A percentile compares a stretch with the other conserved stretches of the same genome.
These are phyloP conservation scores for Eurytoma adleriae DNA, from an alignment of 2,888 invertebrate genomes.

Conservation along the genomic window DNA sequence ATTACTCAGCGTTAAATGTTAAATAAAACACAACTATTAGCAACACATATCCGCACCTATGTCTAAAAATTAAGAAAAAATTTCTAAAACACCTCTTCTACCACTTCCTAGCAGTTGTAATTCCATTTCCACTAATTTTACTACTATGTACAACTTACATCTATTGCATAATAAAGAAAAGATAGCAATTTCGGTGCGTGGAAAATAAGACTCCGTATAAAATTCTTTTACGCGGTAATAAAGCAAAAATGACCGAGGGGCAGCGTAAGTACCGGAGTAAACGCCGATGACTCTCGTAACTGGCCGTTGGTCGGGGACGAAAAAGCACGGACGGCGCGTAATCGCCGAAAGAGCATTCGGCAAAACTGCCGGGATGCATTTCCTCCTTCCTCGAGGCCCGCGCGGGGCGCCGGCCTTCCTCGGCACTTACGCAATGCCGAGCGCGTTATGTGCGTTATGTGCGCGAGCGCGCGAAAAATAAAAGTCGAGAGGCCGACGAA, in stretches of 20 bases:
- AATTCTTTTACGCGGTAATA: not conserved
- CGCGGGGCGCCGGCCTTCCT: slow-evolving; percentile 37
- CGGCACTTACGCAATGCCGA: slow-evolving; percentile 28
- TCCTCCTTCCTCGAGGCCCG: slow-evolving; percentile 17
- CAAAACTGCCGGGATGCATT: not conserved
- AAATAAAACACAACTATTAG: no score
- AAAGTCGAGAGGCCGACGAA: slow-evolving; percentile 33
- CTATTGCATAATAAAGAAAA: no score
- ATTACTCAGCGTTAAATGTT: no score
- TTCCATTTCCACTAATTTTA: no score
- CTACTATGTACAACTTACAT: no score
- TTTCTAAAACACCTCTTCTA: no score
- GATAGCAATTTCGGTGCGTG: no score
- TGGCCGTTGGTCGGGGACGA: not conserved
- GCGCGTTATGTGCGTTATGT: slow-evolving; percentile 7
- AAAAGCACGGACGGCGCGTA: not conserved
- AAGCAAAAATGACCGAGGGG: not conserved
- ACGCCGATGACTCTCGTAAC: not conserved
- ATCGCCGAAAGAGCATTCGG: slow-evolving; percentile 8
- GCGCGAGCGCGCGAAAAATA: not conserved
- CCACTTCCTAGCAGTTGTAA: no score
- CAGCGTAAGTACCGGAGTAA: not conserved
- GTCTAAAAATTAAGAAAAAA: no score
- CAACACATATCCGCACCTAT: no score
- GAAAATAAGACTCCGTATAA: no score